Conservation (phyloP, 2,113 vertebrate species). For the Dunckerocampus dactyliophorus region DNA sequence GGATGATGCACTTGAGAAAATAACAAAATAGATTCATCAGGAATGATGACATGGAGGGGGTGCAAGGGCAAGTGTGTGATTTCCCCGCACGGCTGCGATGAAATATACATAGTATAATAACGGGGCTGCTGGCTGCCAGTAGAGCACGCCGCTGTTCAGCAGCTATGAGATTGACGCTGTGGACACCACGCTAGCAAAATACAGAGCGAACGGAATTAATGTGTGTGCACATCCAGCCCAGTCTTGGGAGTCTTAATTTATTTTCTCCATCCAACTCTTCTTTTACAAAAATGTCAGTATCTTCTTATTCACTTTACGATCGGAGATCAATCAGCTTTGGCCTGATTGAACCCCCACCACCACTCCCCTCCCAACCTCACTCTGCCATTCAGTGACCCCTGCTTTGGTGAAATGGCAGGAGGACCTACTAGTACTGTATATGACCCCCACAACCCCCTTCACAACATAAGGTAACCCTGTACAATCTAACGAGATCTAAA, state of each 20-base stretch:
- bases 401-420: conserved; percentile 49
- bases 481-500: too few relatives aligned
- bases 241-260: conserved; percentile 96
- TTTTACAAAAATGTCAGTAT: conserved; percentile 99
- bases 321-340: conserved; percentile 98
- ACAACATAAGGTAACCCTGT: not conserved
- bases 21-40: conserved; percentile 91
- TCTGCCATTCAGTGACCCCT: conserved; percentile 42
- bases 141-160: conserved; percentile 57
- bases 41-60: conserved; percentile 67
- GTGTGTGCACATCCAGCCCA: conserved; percentile 59
- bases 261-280: conserved; percentile 94
- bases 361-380: conserved; percentile 34
- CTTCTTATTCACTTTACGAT: conserved; percentile 98
- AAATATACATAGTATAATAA: conserved; percentile 86
- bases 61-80: conserved; percentile 74
- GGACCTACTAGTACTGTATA: conserved; percentile 19
- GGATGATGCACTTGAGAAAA: conserved; percentile 86
- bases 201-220: conserved; percentile 90
- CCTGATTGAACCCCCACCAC: conserved; percentile 75
- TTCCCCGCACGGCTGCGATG: conserved; percentile 71
- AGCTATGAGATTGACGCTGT: conserved; percentile 86
- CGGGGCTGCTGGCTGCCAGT: conserved; percentile 73
- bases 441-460: conserved; percentile 8
- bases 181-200: conserved; percentile 86